Evolutionary conservation across 2,888 invertebrate species (phyloP).

Genomic region (Slavum lentiscoides): DNA sequence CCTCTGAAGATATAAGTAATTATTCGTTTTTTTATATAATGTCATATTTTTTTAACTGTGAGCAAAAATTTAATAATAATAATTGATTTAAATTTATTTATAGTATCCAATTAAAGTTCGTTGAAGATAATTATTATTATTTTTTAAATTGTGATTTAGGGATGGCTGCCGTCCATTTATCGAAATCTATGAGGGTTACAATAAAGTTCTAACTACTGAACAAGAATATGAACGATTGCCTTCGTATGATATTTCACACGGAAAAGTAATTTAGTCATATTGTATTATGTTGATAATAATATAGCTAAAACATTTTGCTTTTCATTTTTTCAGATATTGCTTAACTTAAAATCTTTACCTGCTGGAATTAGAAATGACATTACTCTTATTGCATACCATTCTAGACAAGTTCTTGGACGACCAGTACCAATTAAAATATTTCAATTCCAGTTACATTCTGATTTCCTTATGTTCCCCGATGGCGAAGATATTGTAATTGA

Average conservation of each 20-base stretch:
- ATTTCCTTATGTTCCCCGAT: slow-evolving; percentile 67
- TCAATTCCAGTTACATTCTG: slow-evolving; percentile 86
- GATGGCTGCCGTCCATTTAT: slow-evolving; percentile 93
- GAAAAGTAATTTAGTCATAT: slow-evolving; percentile 64
- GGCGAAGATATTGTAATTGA: slow-evolving; percentile 45
- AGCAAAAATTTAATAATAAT: too few species aligned
- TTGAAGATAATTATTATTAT: slow-evolving; percentile 4
- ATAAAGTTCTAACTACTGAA: slow-evolving; percentile 77
- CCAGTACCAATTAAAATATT: slow-evolving; percentile 84
- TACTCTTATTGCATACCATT: slow-evolving; percentile 78
- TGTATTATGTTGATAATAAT: slow-evolving; percentile 1
- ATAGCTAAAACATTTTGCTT: slow-evolving; percentile 1
- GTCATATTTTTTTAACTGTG: too few species aligned
- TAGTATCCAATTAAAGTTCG: background rate
- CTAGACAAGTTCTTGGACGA: slow-evolving; percentile 81
- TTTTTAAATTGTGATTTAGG: slow-evolving; percentile 60
- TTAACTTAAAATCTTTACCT: slow-evolving; percentile 66
- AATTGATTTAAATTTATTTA: background rate
- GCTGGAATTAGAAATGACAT: slow-evolving; percentile 68
- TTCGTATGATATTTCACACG: slow-evolving; percentile 71
- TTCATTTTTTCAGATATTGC: slow-evolving; percentile 56
- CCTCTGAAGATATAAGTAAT: too few species aligned
- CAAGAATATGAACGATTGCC: slow-evolving; percentile 90
- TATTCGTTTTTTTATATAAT: too few species aligned
- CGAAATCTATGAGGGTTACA: slow-evolving; percentile 87